Evolutionary conservation across 2,888 invertebrate species (phyloP).

Genomic region (Plebejus argus): DNA sequence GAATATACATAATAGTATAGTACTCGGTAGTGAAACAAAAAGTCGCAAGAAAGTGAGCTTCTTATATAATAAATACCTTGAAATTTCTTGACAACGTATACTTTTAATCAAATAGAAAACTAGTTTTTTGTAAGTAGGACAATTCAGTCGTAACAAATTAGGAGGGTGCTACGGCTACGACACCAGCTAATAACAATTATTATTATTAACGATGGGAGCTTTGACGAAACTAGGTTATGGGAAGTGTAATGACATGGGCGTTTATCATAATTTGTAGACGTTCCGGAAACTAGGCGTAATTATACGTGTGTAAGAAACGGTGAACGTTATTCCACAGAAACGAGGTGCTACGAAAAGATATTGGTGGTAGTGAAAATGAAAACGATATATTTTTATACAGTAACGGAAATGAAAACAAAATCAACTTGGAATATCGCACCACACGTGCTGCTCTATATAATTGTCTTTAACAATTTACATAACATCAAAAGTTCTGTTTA

Average conservation of each 20-base stretch:
- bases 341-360: not conserved
- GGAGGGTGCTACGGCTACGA: conserved; percentile 46
- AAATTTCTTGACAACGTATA: not conserved
- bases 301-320: not conserved
- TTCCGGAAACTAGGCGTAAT: not conserved
- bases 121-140: conserved; percentile 59
- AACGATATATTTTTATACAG: not conserved
- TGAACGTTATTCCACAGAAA: not conserved
- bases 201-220: conserved; percentile 70
- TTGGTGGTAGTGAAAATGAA: too few species aligned
- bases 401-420: not conserved
- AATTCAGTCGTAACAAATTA: conserved; percentile 68
- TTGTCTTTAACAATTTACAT: not conserved
- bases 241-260: conserved; percentile 40
- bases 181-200: conserved; percentile 57
- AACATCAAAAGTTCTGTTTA: not conserved
- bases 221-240: conserved; percentile 52
- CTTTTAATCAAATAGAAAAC: conserved; percentile 40
- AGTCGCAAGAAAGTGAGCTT: not conserved
- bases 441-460: not conserved
- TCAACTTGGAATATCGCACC: not conserved
- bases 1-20: too few species aligned
- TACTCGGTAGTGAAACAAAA: too few species aligned
- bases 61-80: not conserved
- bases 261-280: conserved; percentile 29